Conservation (phyloP, 1,140 invertebrate species). For the Aleiodes sp. region DNA sequence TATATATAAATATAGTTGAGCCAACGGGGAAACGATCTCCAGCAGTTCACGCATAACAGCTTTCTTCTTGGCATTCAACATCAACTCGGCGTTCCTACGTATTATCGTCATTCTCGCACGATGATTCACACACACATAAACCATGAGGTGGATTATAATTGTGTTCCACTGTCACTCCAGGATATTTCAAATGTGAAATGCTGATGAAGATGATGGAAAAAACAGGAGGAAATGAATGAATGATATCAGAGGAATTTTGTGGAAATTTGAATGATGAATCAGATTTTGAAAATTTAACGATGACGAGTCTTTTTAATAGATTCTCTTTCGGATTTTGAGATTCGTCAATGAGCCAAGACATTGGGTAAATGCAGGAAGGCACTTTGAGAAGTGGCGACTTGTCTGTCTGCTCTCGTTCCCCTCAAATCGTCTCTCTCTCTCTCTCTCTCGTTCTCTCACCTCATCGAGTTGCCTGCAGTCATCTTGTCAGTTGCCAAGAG, state of each 20-base stretch:
- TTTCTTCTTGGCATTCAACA: too few species aligned
- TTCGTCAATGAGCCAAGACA: conserved; percentile 1
- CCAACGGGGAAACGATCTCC: not conserved
- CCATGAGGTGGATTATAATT: too few species aligned
- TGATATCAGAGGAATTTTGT: not conserved
- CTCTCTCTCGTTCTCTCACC: too few species aligned
- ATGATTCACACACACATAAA: too few species aligned
- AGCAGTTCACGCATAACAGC: not conserved
- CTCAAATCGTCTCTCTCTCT: not conserved
- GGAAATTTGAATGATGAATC: too few species aligned
- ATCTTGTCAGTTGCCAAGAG: conserved; percentile 16
- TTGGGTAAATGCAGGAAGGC: not conserved
- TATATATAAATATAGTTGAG: not conserved
- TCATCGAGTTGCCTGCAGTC: not conserved
- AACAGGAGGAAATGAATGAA: not conserved
- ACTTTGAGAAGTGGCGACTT: not conserved
- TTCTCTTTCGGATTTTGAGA: not conserved
- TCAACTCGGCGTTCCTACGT: too few species aligned
- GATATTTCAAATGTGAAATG: too few species aligned
- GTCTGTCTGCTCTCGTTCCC: not conserved
- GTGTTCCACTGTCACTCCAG: too few species aligned
- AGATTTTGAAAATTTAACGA: too few species aligned
- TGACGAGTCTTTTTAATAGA: not conserved
- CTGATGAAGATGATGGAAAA: too few species aligned
- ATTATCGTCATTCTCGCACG: too few species aligned